These are phyloP conservation scores for Rhynchophorus ferrugineus DNA, from an alignment of 1,140 invertebrate genomes.

Conservation along the genomic window DNA sequence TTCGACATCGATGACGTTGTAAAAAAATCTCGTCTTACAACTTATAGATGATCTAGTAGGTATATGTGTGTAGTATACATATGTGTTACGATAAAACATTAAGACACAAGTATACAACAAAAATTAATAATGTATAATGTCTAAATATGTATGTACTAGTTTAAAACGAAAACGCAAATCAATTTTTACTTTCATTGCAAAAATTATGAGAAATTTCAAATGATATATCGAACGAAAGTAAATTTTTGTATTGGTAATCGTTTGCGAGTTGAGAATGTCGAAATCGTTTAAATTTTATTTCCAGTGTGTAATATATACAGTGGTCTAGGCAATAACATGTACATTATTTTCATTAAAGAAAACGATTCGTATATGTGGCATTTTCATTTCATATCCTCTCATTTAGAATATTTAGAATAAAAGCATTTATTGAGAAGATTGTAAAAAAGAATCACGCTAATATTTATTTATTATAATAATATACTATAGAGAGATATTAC, in stretches of 20 bases:
- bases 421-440: too few species aligned
- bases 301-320: conserved; percentile 40
- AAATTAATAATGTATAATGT: too few species aligned
- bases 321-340: conserved; percentile 45
- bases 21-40: conserved; percentile 1
- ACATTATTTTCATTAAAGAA: conserved; percentile 46
- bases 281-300: neutral
- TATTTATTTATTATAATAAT: too few species aligned
- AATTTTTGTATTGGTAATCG: neutral
- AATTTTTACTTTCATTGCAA: neutral
- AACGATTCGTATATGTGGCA: conserved; percentile 35
- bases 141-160: neutral
- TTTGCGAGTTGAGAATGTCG: neutral
- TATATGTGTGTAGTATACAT: conserved; percentile 42
- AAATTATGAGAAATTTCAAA: neutral
- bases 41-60: conserved; percentile 31
- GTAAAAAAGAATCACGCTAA: too few species aligned
- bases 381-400: neutral
- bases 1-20: neutral
- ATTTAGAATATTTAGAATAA: neutral
- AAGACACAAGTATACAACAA: conserved; percentile 7
- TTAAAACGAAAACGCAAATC: neutral
- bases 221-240: neutral
- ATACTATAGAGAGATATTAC: too few species aligned
- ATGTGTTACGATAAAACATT: conserved; percentile 11